phyloP scores from a whole-genome alignment of 64 coral and sea anemone genomes.

The Astreopora myriophthalma region DNA sequence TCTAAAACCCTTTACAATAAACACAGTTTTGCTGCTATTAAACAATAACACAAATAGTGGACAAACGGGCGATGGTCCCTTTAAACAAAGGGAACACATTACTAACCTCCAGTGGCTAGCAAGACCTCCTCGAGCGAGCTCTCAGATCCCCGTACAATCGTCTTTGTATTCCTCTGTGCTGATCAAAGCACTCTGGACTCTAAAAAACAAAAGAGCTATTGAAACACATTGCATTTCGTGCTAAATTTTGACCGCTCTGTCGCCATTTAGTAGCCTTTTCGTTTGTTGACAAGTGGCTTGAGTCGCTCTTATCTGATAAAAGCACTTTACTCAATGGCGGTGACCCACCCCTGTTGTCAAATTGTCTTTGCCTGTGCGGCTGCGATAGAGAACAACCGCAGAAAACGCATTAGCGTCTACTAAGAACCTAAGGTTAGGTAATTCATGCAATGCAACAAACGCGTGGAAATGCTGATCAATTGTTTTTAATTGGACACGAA shows the following conservation, averaged over 20 bases:
- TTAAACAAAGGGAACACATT: not conserved
- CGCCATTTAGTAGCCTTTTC: not conserved
- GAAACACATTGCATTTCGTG: slow-evolving; percentile 1
- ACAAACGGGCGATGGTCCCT: not conserved
- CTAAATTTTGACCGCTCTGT: not conserved
- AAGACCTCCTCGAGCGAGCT: not conserved
- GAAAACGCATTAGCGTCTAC: slow-evolving; percentile 11
- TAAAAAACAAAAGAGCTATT: not conserved
- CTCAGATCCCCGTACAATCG: not conserved
- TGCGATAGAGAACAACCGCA: slow-evolving; percentile 6
- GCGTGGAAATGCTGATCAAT: not conserved
- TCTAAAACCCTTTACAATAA: not conserved
- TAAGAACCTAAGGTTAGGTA: too few species aligned
- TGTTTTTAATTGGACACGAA: not conserved
- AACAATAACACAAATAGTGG: not conserved
- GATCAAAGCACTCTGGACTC: not conserved
- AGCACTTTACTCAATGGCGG: slow-evolving; percentile 23
- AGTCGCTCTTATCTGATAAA: slow-evolving; percentile 1
- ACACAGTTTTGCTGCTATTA: not conserved
- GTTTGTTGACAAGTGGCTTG: not conserved
- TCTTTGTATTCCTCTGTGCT: not conserved
- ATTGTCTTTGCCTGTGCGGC: not conserved
- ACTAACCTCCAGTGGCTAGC: not conserved
- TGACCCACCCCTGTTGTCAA: not conserved
- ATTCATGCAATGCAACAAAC: not conserved